phyloP scores from a whole-genome alignment of 2,888 invertebrate species.

The Hofmannophila pseudospretella region DNA sequence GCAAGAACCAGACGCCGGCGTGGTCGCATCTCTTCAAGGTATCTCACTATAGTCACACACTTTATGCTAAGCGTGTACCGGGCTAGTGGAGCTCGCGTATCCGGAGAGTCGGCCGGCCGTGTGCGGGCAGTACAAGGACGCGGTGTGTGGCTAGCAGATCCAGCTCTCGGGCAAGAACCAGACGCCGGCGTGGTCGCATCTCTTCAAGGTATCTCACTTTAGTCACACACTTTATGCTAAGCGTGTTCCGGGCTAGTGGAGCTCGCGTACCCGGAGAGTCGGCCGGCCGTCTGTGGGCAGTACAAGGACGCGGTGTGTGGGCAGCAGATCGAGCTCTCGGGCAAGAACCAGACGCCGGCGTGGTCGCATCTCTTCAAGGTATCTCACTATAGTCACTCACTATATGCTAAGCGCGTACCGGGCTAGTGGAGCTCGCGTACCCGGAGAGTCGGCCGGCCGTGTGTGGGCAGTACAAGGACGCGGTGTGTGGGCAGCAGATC shows the following conservation, averaged over 20 bases:
- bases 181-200: conserved; percentile 86
- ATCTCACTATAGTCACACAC: too few relatives aligned
- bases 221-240: conserved; percentile 85
- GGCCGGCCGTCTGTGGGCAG: conserved; percentile 80
- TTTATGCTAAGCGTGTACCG: conserved; percentile 88
- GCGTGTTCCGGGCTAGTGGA: conserved; percentile 91
- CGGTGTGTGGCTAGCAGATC: conserved; percentile 28
- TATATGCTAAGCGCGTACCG: conserved; percentile 89
- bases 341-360: conserved; percentile 75
- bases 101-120: conserved; percentile 84
- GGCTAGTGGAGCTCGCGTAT: conserved; percentile 90
- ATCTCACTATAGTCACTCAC: too few relatives aligned
- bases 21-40: conserved; percentile 90
- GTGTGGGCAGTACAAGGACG: conserved; percentile 78
- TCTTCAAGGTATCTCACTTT: conserved; percentile 85
- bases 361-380: conserved; percentile 90
- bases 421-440: conserved; percentile 90
- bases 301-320: conserved; percentile 64
- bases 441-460: conserved; percentile 84
- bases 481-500: conserved; percentile 28
- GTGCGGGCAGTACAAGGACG: conserved; percentile 79
- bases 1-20: conserved; percentile 75
- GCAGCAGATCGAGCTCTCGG: conserved; percentile 27
- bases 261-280: conserved; percentile 89
- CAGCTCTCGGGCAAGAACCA: conserved; percentile 46